Evolutionary conservation across 2,113 vertebrate genomes (phyloP).

Genomic region (Sceloporus tristichus): DNA sequence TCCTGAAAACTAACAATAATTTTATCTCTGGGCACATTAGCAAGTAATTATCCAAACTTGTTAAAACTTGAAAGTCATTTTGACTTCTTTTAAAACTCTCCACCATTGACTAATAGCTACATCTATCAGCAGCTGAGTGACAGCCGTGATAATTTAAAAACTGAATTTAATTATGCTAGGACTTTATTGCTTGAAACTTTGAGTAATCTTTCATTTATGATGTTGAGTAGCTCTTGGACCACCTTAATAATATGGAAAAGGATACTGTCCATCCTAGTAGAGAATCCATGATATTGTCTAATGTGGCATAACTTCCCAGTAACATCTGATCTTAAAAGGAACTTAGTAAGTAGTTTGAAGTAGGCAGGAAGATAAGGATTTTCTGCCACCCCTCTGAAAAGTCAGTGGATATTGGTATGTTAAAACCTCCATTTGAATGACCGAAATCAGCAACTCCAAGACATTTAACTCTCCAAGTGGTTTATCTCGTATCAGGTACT

Average conservation of each 20-base stretch:
- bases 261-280: neutral
- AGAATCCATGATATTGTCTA: too few species aligned
- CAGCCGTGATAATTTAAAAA: neutral
- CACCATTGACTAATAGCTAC: neutral
- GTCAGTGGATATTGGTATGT: neutral
- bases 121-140: neutral
- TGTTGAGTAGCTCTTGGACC: neutral
- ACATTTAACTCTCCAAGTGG: neutral
- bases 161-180: conserved; percentile 7
- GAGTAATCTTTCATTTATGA: conserved; percentile 17
- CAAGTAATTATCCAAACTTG: neutral
- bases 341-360: too few species aligned
- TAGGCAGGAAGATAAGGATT: too few species aligned
- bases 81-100: neutral
- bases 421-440: neutral
- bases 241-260: neutral
- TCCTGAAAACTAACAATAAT: fast-evolving
- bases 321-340: too few species aligned
- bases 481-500: too few species aligned
- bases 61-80: neutral
- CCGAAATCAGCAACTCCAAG: neutral
- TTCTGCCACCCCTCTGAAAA: too few species aligned
- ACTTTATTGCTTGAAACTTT: conserved; percentile 4
- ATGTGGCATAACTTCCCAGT: too few species aligned
- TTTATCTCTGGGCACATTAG: neutral